Conservation (phyloP, 2,797 vertebrate genomes). For the Epinephelus coioides region DNA sequence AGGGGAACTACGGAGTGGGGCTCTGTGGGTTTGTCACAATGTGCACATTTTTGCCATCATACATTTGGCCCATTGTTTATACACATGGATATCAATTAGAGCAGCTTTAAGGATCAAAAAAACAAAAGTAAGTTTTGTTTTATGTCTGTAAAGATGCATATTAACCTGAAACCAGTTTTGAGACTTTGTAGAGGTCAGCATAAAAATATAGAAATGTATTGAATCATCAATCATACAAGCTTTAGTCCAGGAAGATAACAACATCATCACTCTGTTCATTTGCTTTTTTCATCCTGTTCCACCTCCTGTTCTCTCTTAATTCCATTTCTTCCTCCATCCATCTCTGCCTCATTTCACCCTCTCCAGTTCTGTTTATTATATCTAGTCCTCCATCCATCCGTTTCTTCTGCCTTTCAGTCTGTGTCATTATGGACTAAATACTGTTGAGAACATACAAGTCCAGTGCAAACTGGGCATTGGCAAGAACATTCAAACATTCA, state of each 20-base stretch:
- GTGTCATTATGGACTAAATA: background rate
- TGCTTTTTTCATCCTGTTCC: slow-evolving; percentile 19
- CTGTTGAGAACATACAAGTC: background rate
- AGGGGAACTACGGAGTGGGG: background rate
- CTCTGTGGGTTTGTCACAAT: background rate
- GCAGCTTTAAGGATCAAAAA: background rate
- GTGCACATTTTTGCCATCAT: background rate
- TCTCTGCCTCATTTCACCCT: slow-evolving; percentile 31
- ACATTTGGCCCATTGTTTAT: background rate
- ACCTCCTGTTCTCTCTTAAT: slow-evolving; percentile 27
- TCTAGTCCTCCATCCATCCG: slow-evolving; percentile 11
- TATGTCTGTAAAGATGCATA: background rate
- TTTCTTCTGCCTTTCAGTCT: background rate
- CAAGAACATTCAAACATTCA: too few relatives aligned
- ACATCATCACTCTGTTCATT: slow-evolving; percentile 52
- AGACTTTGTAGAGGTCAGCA: background rate
- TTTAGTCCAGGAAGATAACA: slow-evolving; percentile 26
- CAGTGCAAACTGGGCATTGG: too few relatives aligned
- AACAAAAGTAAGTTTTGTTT: background rate
- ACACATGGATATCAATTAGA: background rate
- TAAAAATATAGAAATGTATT: background rate
- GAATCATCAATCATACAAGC: slow-evolving; percentile 39
- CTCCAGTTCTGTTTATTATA: slow-evolving; percentile 21
- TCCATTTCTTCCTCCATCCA: slow-evolving; percentile 41
- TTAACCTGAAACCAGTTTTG: background rate